Conservation (phyloP, 2,113 vertebrate genomes). For the Hypocryptadius cinnamomeus region DNA sequence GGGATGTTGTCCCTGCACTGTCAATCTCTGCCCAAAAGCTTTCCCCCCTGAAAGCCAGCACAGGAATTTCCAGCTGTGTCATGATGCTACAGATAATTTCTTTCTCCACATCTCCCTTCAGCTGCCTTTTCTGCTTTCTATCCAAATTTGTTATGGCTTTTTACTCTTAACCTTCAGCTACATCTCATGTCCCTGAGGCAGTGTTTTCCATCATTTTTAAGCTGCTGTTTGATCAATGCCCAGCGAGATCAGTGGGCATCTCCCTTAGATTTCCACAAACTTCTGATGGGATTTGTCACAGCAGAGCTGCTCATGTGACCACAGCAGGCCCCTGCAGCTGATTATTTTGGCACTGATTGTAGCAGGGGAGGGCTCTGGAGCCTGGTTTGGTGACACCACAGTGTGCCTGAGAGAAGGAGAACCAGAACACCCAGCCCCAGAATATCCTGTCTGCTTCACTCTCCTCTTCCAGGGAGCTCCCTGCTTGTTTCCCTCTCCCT, state of each 20-base stretch:
- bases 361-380: background rate
- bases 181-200: background rate
- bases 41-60: background rate
- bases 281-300: background rate
- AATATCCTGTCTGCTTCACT: background rate
- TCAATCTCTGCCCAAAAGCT: background rate
- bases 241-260: background rate
- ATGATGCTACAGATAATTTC: background rate
- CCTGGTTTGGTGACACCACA: background rate
- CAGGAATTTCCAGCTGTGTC: background rate
- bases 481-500: background rate
- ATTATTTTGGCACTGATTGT: background rate
- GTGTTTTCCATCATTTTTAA: background rate
- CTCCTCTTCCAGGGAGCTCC: background rate
- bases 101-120: background rate
- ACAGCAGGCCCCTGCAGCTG: background rate
- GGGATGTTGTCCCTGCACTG: background rate
- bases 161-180: background rate
- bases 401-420: background rate
- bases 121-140: background rate
- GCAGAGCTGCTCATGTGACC: background rate
- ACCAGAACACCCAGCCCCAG: background rate
- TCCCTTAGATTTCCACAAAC: background rate
- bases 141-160: background rate
- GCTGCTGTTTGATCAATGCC: background rate